Evolutionary conservation across 2,113 vertebrate species (phyloP).

Genomic region (Carollia perspicillata): DNA sequence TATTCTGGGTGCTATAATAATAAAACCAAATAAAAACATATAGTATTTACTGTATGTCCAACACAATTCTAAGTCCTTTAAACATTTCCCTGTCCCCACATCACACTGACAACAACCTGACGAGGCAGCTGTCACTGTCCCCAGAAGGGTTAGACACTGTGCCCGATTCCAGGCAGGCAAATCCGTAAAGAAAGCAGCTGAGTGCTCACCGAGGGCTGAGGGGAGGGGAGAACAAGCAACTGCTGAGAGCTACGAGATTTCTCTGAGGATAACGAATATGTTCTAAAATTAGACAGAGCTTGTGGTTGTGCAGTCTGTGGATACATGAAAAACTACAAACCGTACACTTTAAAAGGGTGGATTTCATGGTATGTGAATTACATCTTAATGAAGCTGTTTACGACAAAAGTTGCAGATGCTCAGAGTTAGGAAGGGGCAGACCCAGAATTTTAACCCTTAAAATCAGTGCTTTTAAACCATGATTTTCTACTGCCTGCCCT

Average conservation of each 20-base stretch:
- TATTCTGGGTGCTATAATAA: background rate
- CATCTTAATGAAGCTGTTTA: background rate
- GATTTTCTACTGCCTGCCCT: background rate
- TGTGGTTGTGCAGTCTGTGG: background rate
- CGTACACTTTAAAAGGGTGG: background rate
- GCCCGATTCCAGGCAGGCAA: too few species aligned
- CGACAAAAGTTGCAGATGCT: background rate
- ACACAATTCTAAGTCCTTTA: too few species aligned
- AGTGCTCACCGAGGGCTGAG: background rate
- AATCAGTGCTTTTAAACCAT: background rate
- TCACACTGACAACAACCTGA: too few species aligned
- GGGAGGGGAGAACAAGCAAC: background rate
- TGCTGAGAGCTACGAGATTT: background rate
- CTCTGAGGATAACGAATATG: background rate
- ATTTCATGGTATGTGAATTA: background rate
- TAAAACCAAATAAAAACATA: background rate
- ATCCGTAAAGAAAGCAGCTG: too few species aligned
- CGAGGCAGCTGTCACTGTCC: too few species aligned
- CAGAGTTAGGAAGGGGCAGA: background rate
- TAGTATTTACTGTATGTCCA: background rate
- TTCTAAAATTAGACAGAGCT: constrained; percentile 6
- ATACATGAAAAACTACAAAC: background rate
- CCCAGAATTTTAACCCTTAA: background rate
- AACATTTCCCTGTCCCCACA: too few species aligned
- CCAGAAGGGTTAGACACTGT: too few species aligned